Conservation (phyloP, 2,113 vertebrate genomes). For the Pyrgilauda ruficollis region DNA sequence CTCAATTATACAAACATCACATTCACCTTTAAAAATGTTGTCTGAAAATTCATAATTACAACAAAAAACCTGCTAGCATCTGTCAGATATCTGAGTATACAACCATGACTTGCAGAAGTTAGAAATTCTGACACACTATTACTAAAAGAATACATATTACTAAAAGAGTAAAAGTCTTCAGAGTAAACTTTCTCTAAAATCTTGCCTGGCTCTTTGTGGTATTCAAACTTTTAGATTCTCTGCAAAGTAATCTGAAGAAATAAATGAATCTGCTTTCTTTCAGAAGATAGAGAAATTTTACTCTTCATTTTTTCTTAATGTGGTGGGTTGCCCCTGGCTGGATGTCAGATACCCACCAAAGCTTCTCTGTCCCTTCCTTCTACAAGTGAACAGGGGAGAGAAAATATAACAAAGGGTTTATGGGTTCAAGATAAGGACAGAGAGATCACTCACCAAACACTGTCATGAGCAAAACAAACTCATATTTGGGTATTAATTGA, state of each 20-base stretch:
- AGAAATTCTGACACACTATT: background rate
- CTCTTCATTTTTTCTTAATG: background rate
- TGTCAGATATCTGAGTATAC: background rate
- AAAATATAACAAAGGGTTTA: background rate
- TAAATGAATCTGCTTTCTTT: background rate
- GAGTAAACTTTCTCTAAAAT: background rate
- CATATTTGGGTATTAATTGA: background rate
- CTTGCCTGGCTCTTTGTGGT: background rate
- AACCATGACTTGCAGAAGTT: background rate
- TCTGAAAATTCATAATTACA: background rate
- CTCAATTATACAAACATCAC: background rate
- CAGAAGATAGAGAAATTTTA: background rate
- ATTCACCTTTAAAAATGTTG: background rate
- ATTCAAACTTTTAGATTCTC: background rate
- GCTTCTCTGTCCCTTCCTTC: background rate
- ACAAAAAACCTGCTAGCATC: background rate
- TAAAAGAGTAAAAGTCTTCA: background rate
- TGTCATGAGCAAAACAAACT: background rate
- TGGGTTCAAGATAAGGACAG: background rate
- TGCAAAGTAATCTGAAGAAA: background rate
- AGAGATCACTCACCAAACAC: background rate
- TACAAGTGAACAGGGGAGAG: background rate
- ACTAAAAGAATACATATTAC: background rate
- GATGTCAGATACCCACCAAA: background rate
- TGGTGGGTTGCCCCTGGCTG: background rate